Evolutionary conservation across 2,797 vertebrate genomes (phyloP), one percentile per base, ranked within the genome.

Genomic region (Xiphorhynchus erythropygius): DNA sequence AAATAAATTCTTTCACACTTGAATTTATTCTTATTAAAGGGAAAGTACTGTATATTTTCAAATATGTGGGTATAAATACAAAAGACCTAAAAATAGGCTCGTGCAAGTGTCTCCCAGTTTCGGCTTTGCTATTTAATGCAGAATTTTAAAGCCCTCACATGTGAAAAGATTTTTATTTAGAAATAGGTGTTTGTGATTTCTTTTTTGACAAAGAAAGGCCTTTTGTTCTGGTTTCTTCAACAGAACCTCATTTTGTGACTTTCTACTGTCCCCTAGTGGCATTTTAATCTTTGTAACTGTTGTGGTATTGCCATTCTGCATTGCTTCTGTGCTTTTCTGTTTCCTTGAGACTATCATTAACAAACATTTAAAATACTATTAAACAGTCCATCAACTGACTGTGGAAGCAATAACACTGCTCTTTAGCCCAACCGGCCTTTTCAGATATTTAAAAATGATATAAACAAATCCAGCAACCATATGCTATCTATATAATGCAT

Each of bases 201-300:
- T 94, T 92, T 95, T 96, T 96, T 94, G 85, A 98, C 98, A 98
- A 98, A 98, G 97, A 99, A 99, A 99, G 98, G 98, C 98, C 99
- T 99, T 99, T 99, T 99, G 99, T 99, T 99, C 98, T 98, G 98
- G 96, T 98, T 98, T 98, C 98, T 91, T 92, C 97, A 96, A 97
- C 97, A 98, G 96, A 98, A 96, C 93, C 96, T 98, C 93, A 92
- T 98, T 99, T 97, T 98, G 97, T 99, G 99, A 99, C 99, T 99
- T 99, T 99, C 98, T 99, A 99, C 99, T 99, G 99, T 98, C 99
- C 99, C 98, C 99, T 99, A 99, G 99, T 99, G 99, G 98, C 96
- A 96, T 93, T 97, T 98, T 97, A 97, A 97, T 98, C 97, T 97
- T 98, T 80, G 84, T 97, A 96, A 97, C 97, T 97, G 71, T 94